Base-by-base conservation (phyloP, 2,113 vertebrate genomes). In the Colius striatus region DNA sequence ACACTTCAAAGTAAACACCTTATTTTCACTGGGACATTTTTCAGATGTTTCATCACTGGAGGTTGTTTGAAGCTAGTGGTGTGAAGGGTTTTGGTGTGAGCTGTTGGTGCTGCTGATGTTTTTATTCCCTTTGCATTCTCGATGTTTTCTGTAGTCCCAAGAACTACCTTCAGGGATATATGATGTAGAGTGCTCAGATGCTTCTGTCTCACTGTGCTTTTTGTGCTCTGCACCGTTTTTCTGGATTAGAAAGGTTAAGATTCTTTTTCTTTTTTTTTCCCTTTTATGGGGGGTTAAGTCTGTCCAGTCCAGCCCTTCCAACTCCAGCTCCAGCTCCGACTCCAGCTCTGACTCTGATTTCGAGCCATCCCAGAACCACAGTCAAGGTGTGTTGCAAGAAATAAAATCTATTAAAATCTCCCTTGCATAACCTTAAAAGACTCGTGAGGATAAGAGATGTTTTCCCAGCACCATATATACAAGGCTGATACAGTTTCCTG, bases 341-440 rank as follows among this genome's bases (percentile, higher is more conserved):
- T 99, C 99, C 95, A 99, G 99, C 96, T 99, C 99, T 0, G 99
- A 99, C 92, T 99, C 99, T 0, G 99, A 99, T 95, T 99, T 99
- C 19, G 99, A 99, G 92, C 99, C 99, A 0, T 98, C 98, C 82
- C 99, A 99, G 98, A 99, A 99, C 98, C 99, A 98, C 97, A 99
- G 98, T 51, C 99, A 99, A 99, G 99, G 99, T 99, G 96, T 41
- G 97, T 97, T 74, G 41, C 48, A 60, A 65, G 55, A 57, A 65
- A 50, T 50, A 17, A 38, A 57, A 41, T 43, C 30, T 67, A n/a
- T 84, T 57, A 38, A 65, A 81, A 43, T 32, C 58, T 75, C 81
- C 78, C 48, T 68, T 61, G 26, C 29, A 5, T 61, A 32, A 74
- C 63, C 32, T 47, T 58, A 63, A 63, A 76, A 72, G 38, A 55